A percentile compares a stretch with the other conserved stretches of the same genome.
These are phyloP conservation scores for Ammospiza nelsoni DNA, from an alignment of 2,113 vertebrate species.

Conservation along the genomic window DNA sequence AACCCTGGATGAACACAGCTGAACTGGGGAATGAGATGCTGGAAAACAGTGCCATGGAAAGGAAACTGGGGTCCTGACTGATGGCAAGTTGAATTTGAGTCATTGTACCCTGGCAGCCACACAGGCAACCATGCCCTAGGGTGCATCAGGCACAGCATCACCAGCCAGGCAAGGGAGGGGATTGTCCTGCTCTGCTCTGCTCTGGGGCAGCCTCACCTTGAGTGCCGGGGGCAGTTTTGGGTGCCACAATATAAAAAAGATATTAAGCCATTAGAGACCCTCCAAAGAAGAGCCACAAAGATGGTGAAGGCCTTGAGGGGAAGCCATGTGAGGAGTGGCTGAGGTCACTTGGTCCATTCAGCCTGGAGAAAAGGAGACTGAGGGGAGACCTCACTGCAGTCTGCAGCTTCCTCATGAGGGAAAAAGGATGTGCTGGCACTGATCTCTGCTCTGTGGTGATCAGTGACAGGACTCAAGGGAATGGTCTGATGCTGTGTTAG, in stretches of 20 bases:
- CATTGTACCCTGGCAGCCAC: background rate
- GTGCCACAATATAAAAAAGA: background rate
- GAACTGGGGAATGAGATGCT: background rate
- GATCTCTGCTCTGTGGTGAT: background rate
- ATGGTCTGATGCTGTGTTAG: background rate
- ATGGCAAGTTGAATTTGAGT: background rate
- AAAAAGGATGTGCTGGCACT: background rate
- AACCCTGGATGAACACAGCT: background rate
- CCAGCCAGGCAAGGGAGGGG: accelerated
- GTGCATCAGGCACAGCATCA: accelerated
- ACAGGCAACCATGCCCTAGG: accelerated
- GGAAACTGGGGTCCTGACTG: background rate
- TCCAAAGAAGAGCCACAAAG: background rate
- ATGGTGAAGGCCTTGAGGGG: background rate
- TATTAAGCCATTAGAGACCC: background rate
- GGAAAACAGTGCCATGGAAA: background rate
- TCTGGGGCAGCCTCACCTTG: accelerated
- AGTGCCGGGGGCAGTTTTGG: accelerated
- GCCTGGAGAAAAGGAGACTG: background rate
- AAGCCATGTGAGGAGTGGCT: accelerated
- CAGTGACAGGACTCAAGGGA: background rate
- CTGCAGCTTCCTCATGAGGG: background rate
- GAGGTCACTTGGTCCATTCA: background rate
- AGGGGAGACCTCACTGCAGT: background rate
- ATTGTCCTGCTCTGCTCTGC: accelerated